Evolutionary conservation across 2,888 invertebrate species (phyloP), one percentile per base, ranked within the genome.

Genomic region (Hyles lineata): DNA sequence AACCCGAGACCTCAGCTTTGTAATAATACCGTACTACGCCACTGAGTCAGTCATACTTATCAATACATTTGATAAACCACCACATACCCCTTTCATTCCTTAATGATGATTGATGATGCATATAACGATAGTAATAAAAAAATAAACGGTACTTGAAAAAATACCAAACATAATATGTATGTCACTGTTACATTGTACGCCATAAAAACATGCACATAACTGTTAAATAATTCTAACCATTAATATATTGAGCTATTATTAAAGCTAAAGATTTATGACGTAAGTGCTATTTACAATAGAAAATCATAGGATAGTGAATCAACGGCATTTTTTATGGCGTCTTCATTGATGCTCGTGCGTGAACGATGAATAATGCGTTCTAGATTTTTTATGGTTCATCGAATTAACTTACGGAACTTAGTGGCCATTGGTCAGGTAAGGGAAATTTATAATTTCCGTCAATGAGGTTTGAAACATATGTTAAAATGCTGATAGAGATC

Each of bases 291-390:
- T 55, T 17, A n/a, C 55, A n/a, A 55, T 55, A 55, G 55, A n/a
- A 55, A 55, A 55, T 55, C 6, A 55, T 55, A 55, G 55, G 55
- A 55, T 55, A n/a, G n/a, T n/a, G 19, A 55, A 55, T 6, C n/a
- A 55, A 55, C 55, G 55, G n/a, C 5, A n/a, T 15, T n/a, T 52
- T 43, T 55, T 15, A 55, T 52, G n/a, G 17, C n/a, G 55, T n/a
- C 55, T 55, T 55, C 55, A 55, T 55, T 55, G 55, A n/a, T 55
- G 17, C 55, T 55, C n/a, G n/a, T n/a, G 55, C 55, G 55, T 55
- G 55, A 55, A 55, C 7, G 0, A n/a, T n/a, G 19, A 50, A 50
- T 52, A 52, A 17, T 52, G 52, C 8, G 55, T 55, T 55, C 55
- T 8, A n/a, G 6, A 19, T 55, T 55, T 55, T 43, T 43, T 43